Evolutionary conservation across 2,888 invertebrate species (phyloP).

Genomic region (Drosophila anomelani): DNA sequence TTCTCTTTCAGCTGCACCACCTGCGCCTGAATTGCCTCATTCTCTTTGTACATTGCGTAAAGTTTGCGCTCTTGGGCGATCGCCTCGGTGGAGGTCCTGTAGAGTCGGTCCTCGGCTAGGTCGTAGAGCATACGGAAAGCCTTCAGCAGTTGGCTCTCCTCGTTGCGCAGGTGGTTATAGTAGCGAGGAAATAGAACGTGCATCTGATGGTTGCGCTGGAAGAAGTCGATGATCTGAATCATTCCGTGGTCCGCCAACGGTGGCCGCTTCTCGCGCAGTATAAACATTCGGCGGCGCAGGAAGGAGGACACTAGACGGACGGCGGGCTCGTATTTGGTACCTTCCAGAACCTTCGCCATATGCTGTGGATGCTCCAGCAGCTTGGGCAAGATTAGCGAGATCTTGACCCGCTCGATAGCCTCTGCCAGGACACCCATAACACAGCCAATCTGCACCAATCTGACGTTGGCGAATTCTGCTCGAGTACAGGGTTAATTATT

Average conservation of each 20-base stretch:
- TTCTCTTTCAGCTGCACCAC: slow-evolving; percentile 25
- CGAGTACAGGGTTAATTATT: neutral
- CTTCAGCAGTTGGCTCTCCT: slow-evolving; percentile 46
- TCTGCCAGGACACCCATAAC: slow-evolving; percentile 45
- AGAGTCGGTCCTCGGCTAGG: slow-evolving; percentile 45
- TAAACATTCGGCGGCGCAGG: slow-evolving; percentile 41
- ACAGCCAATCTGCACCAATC: slow-evolving; percentile 40
- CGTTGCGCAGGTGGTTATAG: slow-evolving; percentile 14
- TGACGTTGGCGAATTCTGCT: slow-evolving; percentile 54
- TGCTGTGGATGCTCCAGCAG: slow-evolving; percentile 37
- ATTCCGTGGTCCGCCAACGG: slow-evolving; percentile 59
- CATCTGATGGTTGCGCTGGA: slow-evolving; percentile 52
- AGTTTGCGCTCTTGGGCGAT: slow-evolving; percentile 52
- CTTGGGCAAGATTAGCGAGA: slow-evolving; percentile 61
- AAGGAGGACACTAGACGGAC: slow-evolving; percentile 52
- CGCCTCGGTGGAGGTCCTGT: slow-evolving; percentile 38
- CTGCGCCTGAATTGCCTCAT: slow-evolving; percentile 16
- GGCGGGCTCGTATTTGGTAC: slow-evolving; percentile 41
- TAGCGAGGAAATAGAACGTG: slow-evolving; percentile 36
- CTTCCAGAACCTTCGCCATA: slow-evolving; percentile 23
- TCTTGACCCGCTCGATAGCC: slow-evolving; percentile 54
- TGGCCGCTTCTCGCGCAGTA: slow-evolving; percentile 43
- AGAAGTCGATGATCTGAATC: slow-evolving; percentile 62
- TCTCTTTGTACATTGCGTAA: slow-evolving; percentile 47
- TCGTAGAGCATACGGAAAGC: slow-evolving; percentile 51